Base-by-base conservation (phyloP, 2,797 vertebrate genomes). In the Periophthalmus magnuspinnatus region DNA sequence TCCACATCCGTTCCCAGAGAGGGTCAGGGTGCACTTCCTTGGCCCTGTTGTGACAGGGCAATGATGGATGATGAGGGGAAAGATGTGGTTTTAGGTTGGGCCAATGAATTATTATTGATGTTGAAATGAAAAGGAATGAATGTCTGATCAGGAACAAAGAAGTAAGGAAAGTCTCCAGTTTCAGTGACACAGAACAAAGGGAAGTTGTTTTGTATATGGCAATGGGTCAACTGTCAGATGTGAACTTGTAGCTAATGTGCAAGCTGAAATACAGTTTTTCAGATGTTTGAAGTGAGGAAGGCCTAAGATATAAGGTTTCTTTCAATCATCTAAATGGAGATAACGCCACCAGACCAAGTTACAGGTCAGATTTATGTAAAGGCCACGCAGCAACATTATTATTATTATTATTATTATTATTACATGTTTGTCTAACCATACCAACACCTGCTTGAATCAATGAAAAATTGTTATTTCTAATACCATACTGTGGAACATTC, bases 41-140 rank as follows among this genome's bases (percentile, higher is more conserved):
- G 7, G 64, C 74, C 22, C 24, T 57, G 65, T 70, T 78, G 65
- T 80, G 81, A 80, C 76, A 71, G 75, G 67, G 59, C 6, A 10
- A 3, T 87, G 84, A 91, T 88, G 74, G 74, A 90, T 89, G 81
- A 83, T 68, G 74, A 83, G 72, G 71, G 66, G 64, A 56, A 77
- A 69, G 70, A 74, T 80, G 74, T 68, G 79, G 73, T 19, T 64
- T 36, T 34, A n/a, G 76, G 68, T 74, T 82, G 0, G 48, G 70
- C 67, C 73, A 71, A 79, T 71, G 70, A 48, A 6, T 71, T 77
- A 74, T 81, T 64, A 71, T 58, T 77, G 71, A 82, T 71, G 64
- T 71, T 76, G 71, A 67, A 56, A 70, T 69, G 64, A 77, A 69
- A 80, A 63, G 71, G 34, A 60, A 50, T 48, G 66, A 74, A 77